Base-by-base conservation (phyloP, 2,888 invertebrate species). In the Myopa testacea region DNA sequence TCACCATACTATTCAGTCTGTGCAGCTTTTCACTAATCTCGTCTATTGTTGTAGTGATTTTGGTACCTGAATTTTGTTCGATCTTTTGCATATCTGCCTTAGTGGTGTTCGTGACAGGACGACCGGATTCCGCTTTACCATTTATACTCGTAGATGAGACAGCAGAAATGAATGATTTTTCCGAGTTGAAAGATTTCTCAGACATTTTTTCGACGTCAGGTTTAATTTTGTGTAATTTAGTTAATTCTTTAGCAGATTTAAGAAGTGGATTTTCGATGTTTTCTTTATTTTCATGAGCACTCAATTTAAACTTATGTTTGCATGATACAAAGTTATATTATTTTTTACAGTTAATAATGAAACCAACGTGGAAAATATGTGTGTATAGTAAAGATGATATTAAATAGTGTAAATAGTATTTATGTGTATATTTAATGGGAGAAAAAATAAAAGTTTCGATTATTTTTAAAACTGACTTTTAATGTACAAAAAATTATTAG, bases 1-100 rank as follows among this genome's bases (percentile, higher is more conserved):
- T 89, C n/a, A 89, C 85, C 80, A 88, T 86, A 76, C 86, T 89
- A 80, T 89, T 89, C 4, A 89, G 79, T 67, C 87, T 86, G 81
- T 89, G 88, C 5, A 89, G 79, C 73, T 89, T 89, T 75, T 89
- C 89, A 81, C 87, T 89, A 19, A 89, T 87, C 6, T 88, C 87
- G 80, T 89, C 88, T 50, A 89, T 88, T 76, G 88, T 88, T 65
- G 85, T 84, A 79, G 86, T 88, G 78, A 88, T 84, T 73, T 85
- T 86, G 4, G 83, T 84, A 34, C 85, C 87, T 0, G 84, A 84
- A 79, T 84, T 87, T 58, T 86, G 87, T 80, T 88, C 89, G 50
- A 89, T 80, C 78, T 88, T 87, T 83, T 89, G 87, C 70, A 89
- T 84, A 78, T 89, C 88, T 1, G 83, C 81, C 73, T 81, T 81